Evolutionary conservation across 2,113 vertebrate species (phyloP).

Genomic region (Ctenodactylus gundi): DNA sequence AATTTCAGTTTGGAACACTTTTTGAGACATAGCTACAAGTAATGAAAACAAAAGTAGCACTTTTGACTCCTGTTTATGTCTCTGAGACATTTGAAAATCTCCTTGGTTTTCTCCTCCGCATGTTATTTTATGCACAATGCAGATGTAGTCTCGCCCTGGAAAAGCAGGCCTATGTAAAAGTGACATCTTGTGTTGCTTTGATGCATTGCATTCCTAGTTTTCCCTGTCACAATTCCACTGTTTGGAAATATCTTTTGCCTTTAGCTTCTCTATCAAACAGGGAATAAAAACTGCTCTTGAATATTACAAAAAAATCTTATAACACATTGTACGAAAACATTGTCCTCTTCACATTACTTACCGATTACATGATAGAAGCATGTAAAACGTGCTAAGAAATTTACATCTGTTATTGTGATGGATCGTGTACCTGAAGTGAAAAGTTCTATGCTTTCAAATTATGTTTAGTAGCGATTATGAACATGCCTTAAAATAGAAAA

Average conservation of each 20-base stretch:
- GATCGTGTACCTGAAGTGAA: background rate
- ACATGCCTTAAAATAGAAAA: slow-evolving; percentile 23
- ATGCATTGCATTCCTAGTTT: slow-evolving; percentile 58
- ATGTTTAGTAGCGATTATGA: slow-evolving; percentile 1
- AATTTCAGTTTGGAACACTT: background rate
- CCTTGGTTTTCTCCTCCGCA: background rate
- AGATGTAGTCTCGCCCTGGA: background rate
- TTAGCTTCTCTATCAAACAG: slow-evolving; percentile 9
- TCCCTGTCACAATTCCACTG: background rate
- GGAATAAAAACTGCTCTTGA: background rate
- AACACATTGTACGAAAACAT: background rate
- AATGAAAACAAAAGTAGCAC: background rate
- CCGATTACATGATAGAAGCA: background rate
- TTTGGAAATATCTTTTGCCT: background rate
- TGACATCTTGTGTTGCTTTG: slow-evolving; percentile 75
- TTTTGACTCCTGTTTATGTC: background rate
- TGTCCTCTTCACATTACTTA: background rate
- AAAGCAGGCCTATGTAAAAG: slow-evolving; percentile 56
- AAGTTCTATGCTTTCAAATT: slow-evolving; percentile 25
- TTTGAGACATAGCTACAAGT: background rate
- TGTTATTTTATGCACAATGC: background rate
- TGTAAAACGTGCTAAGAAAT: background rate
- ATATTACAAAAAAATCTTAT: background rate
- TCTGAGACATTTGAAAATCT: background rate
- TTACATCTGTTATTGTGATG: slow-evolving; percentile 18